Evolutionary conservation across 2,797 vertebrate species (phyloP), one percentile per base, ranked within the genome.

Genomic region (Aeoliscus strigatus): DNA sequence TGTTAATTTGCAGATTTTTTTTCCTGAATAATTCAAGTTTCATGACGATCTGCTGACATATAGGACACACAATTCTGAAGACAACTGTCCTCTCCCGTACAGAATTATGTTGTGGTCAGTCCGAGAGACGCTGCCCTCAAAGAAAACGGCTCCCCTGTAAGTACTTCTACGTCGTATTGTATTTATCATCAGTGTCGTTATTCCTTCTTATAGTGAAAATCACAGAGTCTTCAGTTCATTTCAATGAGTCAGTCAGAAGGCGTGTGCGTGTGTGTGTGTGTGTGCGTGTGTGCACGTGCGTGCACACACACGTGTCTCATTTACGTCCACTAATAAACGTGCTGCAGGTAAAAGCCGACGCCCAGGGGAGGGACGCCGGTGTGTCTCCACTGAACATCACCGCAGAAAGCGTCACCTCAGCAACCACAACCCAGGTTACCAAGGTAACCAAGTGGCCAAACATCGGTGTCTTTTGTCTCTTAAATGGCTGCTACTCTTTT

Each of bases 361-460:
- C 48, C 32, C 60, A 72, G 18, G 85, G 59, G 32, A 83, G 72
- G 39, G 86, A 86, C 36, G 66, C 79, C 0, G 73, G 80, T 5
- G 68, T 75, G 11, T 87, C 85, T 25, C 84, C 85, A 0, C 70
- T 87, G 66, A 85, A 74, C 58, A 75, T 88, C 67, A 86, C 92
- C 0, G 85, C 91, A 1, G 95, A 97, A 85, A 94, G 87, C 14
- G 91, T 98, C 80, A 95, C 95, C 66, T 94, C 94, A 67, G 94
- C 93, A 66, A 97, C 94, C 81, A 98, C 93, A 39, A 98, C 94
- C 51, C 95, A 98, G 14, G 93, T 98, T 70, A 97, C 94, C 75
- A 98, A 97, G 94, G 95, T 98, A 88, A 76, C 67, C 25, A 21
- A 6, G 18, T 21, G 3, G 18, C 18, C 18, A 21, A 6, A 21